Evolutionary conservation across 2,797 vertebrate genomes (phyloP).

Genomic region (Hydrolagus colliei): DNA sequence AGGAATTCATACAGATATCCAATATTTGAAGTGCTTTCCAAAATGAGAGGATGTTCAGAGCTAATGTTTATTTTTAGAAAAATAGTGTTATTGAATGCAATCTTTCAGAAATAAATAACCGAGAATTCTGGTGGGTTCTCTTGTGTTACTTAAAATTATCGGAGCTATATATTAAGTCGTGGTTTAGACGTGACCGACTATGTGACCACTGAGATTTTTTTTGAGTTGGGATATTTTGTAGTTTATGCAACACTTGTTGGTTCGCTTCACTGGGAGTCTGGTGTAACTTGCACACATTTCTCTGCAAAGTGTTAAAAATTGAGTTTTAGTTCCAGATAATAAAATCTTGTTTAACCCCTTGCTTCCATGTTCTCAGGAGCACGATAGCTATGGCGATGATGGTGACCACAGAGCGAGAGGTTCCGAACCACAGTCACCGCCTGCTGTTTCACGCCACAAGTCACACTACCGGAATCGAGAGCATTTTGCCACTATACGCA

Average conservation of each 20-base stretch:
- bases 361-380: conserved; percentile 60
- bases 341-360: neutral
- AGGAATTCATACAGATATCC: neutral
- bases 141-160: too few relatives aligned
- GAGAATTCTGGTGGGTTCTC: too few relatives aligned
- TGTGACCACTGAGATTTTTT: neutral
- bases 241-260: neutral
- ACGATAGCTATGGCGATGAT: conserved; percentile 74
- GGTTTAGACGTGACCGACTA: neutral
- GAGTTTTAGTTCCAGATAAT: neutral
- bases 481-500: conserved; percentile 97
- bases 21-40: neutral
- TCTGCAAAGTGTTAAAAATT: neutral
- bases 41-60: too few relatives aligned
- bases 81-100: neutral
- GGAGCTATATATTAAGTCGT: neutral
- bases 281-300: neutral
- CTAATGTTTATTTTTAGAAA: too few relatives aligned
- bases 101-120: neutral
- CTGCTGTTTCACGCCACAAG: conserved; percentile 82
- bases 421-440: conserved; percentile 78
- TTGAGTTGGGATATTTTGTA: neutral
- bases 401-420: conserved; percentile 69
- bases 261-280: neutral
- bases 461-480: conserved; percentile 90